Conservation (phyloP, 2,113 vertebrate species). For the Python bivittatus region DNA sequence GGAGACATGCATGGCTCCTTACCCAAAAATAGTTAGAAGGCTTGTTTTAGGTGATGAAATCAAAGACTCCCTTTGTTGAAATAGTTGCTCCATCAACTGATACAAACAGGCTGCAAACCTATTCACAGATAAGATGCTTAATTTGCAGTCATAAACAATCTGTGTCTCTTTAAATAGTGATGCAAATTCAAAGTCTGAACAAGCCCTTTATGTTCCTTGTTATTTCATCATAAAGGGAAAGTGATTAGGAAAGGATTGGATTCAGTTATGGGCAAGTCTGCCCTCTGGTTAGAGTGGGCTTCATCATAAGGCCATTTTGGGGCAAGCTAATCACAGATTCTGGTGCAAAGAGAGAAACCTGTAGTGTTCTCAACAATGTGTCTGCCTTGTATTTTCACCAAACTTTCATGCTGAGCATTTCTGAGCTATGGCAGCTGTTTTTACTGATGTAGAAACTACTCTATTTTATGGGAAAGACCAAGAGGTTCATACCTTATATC, state of each 20-base stretch:
- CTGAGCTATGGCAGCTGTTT: neutral
- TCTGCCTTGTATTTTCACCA: neutral
- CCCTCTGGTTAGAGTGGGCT: neutral
- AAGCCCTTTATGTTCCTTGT: neutral
- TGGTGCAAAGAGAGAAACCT: neutral
- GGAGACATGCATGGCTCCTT: neutral
- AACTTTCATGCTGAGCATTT: neutral
- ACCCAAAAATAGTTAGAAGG: neutral
- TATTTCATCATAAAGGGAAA: neutral
- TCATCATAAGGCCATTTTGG: neutral
- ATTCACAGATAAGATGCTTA: neutral
- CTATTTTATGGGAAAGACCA: neutral
- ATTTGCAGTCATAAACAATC: neutral
- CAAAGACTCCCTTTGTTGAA: neutral
- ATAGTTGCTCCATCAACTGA: neutral
- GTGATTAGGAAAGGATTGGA: neutral
- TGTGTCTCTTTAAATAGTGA: neutral
- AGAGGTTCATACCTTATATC: neutral
- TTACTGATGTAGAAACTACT: neutral
- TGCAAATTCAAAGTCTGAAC: neutral
- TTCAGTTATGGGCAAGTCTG: neutral
- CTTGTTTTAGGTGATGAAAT: neutral
- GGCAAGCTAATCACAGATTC: neutral
- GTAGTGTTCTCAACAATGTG: neutral
- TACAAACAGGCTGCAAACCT: neutral